Evolutionary conservation across 2,797 vertebrate genomes (phyloP), one percentile per base, ranked within the genome.

Genomic region (Rallus crepitans): DNA sequence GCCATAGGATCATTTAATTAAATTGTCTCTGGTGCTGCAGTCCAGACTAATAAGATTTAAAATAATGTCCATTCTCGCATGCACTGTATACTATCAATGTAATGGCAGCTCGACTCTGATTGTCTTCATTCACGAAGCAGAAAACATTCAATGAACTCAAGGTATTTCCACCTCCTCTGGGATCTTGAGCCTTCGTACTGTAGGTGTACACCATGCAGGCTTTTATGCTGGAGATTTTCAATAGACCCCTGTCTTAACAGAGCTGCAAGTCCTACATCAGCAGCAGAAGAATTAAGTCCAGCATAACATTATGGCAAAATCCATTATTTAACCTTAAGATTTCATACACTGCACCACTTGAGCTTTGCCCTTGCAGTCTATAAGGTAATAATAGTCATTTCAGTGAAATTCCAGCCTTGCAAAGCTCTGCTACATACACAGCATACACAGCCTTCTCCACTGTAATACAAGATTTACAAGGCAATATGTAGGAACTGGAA

Each of bases 341-440:
- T 94, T 91, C 82, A 89, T 89, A 82, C 61, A 77, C 25, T 82
- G 72, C 50, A 65, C 40, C 71, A 68, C 66, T 93, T 95, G 77
- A 95, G 91, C 52, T 82, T 92, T 87, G 82, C n/a, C 25, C 85
- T 89, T 96, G 76, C 60, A 93, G 47, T 91, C 50, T 82, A 91
- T 86, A 87, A 83, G 72, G 63, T 94, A 94, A 93, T 81, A 96
- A 94, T 69, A 94, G 80, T 59, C 1, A 92, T 96, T 96, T 94
- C 68, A 89, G 73, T 69, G 89, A 96, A 97, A 97, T 81, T 96
- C 87, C 39, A 96, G 80, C 28, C 90, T 96, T 86, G 72, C 30
- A 91, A 92, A 93, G 30, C 63, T 75, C 73, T 92, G 35, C 82
- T 92, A 37, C 14, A 65, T 53, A 85, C 84, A 87, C 78, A 87